These are phyloP conservation scores for Sinocyclocheilus grahami DNA, from an alignment of 2,113 vertebrate genomes.

Conservation along the genomic window DNA sequence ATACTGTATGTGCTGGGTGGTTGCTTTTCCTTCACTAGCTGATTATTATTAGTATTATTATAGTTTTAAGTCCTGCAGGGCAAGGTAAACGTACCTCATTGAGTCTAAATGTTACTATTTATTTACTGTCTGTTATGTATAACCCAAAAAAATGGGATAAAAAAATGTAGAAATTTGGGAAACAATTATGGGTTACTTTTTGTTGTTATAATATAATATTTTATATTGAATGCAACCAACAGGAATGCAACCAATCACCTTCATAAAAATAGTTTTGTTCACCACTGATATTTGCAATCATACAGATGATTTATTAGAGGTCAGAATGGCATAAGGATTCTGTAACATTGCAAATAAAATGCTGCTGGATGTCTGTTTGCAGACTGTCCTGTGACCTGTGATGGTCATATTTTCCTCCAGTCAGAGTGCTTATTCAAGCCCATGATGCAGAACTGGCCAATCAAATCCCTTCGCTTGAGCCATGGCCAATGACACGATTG, in stretches of 20 bases:
- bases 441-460: slow-evolving; percentile 1
- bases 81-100: too few species aligned
- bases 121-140: background rate
- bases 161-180: too few species aligned
- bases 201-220: background rate
- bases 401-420: background rate
- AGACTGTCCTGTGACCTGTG: background rate
- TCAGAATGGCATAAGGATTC: background rate
- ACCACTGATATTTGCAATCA: background rate
- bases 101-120: too few species aligned
- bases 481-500: slow-evolving; percentile 10
- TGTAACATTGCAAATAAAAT: background rate
- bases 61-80: too few species aligned
- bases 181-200: too few species aligned
- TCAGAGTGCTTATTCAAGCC: background rate
- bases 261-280: slow-evolving; percentile 40
- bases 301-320: background rate
- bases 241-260: background rate
- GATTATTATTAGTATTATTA: too few species aligned
- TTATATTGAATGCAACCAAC: background rate
- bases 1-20: background rate
- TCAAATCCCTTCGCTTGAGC: slow-evolving; percentile 17
- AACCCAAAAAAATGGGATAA: too few species aligned
- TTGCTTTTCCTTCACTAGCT: background rate
- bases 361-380: background rate